Conservation (phyloP, 2,797 vertebrate species). For the Alectoris magna region DNA sequence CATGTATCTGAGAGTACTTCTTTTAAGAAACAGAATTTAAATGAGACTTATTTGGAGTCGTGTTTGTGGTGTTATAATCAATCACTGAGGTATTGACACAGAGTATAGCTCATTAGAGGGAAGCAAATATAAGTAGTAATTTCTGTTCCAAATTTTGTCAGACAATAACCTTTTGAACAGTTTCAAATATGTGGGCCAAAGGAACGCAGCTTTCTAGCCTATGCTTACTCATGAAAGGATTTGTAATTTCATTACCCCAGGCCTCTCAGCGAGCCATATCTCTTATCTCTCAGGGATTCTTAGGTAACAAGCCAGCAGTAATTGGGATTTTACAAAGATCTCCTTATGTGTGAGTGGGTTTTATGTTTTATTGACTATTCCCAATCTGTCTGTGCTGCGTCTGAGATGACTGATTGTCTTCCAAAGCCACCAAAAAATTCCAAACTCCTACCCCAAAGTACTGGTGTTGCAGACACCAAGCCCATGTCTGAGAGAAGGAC, state of each 20-base stretch:
- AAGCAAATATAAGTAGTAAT: background rate
- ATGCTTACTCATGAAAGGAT: conserved; percentile 49
- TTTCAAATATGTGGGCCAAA: conserved; percentile 37
- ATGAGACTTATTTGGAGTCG: background rate
- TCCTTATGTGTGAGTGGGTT: conserved; percentile 20
- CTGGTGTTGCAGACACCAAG: background rate
- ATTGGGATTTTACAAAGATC: conserved; percentile 55
- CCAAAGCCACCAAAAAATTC: background rate
- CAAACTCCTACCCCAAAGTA: background rate
- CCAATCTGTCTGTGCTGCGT: background rate
- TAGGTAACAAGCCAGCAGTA: conserved; percentile 42
- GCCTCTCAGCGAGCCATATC: background rate
- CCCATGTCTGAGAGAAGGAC: background rate
- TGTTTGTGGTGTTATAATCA: background rate
- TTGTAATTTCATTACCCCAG: conserved; percentile 26
- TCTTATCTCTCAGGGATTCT: conserved; percentile 61
- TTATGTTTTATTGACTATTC: conserved; percentile 36
- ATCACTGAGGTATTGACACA: conserved; percentile 17
- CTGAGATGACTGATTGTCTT: background rate
- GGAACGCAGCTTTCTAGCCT: background rate
- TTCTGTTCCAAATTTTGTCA: conserved; percentile 34
- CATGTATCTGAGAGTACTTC: background rate
- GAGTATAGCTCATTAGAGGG: conserved; percentile 15
- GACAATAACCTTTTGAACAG: conserved; percentile 51
- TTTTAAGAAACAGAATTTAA: conserved; percentile 33